Base-by-base conservation (phyloP, 2,113 vertebrate species). In the Bos indicus region DNA sequence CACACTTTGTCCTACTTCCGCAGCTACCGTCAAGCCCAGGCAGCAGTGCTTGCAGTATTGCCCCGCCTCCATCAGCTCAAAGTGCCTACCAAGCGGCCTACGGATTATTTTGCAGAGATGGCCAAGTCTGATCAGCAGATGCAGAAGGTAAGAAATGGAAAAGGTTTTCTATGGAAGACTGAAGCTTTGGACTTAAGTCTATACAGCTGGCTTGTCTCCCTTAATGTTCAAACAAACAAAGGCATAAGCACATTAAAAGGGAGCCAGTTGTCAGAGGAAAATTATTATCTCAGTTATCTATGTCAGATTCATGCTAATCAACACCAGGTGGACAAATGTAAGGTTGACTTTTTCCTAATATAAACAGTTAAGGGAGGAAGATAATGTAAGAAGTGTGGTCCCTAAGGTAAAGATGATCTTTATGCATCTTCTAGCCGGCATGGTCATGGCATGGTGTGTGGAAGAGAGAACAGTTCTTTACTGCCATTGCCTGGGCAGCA, bases 61-160 rank as follows among this genome's bases (percentile, higher is more conserved):
- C 99, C 99, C 0, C 98, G 98, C 54, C 95, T 99, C 52, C 98
- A 90, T 6, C 99, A 99, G 94, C 98, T 99, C 15, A 98, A 99
- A 5, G 98, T 99, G 51, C 93, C 98, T 25, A 99, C 99, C 2
- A 99, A 99, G 98, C 98, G 99, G 86, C 99, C 99, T 0, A 99
- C 99, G 0, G 99, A 99, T 98, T 99, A 99, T 98, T 99, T 99
- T 97, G 99, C 99, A 94, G 99, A 99, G 98, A 99, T 99, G 99
- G 99, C 99, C 92, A 99, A 99, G 95, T 99, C 99, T 14, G 99
- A 99, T 98, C 99, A 99, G 85, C 99, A 99, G 64, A 99, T 99
- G 99, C 99, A 99, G 97, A 99, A 99, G 99, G 99, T 99, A 98
- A 1, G 81, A 97, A 90, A 33, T 11, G 6, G 19, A 52, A 17